A percentile compares a stretch with the other conserved stretches of the same genome.
These are phyloP conservation scores for Macrotis lagotis DNA, from an alignment of 2,113 vertebrate genomes.

Conservation along the genomic window DNA sequence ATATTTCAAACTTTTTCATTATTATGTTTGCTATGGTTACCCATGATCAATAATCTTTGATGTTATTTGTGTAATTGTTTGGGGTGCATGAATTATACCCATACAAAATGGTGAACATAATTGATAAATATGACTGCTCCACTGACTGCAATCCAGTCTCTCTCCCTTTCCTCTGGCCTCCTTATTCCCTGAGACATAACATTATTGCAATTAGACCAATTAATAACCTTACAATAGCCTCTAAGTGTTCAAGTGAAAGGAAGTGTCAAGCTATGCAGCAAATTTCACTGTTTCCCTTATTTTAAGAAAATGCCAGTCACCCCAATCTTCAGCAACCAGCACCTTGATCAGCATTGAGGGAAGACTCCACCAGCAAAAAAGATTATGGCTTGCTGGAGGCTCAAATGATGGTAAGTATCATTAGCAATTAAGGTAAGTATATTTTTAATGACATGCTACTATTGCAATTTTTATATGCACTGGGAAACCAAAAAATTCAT, in stretches of 20 bases:
- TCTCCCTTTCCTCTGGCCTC: neutral
- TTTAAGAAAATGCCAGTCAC: neutral
- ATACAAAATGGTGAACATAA: neutral
- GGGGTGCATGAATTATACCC: accelerated
- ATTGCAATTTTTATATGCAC: too few relatives aligned
- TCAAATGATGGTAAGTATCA: neutral
- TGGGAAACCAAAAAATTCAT: too few relatives aligned
- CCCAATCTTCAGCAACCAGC: neutral
- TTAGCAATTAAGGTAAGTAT: neutral
- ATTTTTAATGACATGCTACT: too few relatives aligned
- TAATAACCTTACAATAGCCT: neutral
- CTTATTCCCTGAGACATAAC: neutral
- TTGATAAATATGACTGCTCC: neutral
- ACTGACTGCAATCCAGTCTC: neutral
- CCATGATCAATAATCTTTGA: neutral
- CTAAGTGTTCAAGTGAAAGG: neutral
- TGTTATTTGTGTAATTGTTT: neutral
- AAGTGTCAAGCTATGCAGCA: neutral
- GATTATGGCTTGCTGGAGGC: neutral
- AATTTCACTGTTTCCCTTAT: neutral
- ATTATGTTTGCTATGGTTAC: neutral
- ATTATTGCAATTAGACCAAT: neutral
- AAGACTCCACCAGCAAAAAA: too few relatives aligned
- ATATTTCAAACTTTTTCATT: neutral
- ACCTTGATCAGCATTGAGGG: too few relatives aligned